Percentiles rank a stretch among this genome's conserved stretches.
phyloP scores from a whole-genome alignment of 2,113 vertebrate genomes.

The Noctilio leporinus region DNA sequence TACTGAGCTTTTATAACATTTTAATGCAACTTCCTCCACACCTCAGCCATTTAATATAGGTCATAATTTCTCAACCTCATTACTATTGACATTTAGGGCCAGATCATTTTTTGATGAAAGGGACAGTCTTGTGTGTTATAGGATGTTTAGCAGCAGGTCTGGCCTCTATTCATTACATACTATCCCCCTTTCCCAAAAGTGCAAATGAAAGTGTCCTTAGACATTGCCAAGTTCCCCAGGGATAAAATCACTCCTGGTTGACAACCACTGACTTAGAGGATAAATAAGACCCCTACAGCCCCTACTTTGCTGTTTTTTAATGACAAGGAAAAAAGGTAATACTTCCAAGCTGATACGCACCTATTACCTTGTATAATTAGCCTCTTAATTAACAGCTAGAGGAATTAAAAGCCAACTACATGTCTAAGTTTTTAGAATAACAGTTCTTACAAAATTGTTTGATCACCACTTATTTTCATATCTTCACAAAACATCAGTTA shows the following conservation, averaged over 20 bases:
- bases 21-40: neutral
- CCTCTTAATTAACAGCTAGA: constrained; percentile 58
- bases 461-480: constrained; percentile 49
- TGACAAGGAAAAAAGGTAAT: neutral
- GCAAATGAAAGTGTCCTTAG: neutral
- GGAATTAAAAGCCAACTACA: constrained; percentile 56
- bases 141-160: neutral
- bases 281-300: neutral
- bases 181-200: too few relatives aligned
- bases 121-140: neutral
- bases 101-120: neutral
- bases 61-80: neutral
- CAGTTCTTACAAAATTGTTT: constrained; percentile 40
- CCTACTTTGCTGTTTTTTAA: neutral
- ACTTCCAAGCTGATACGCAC: neutral
- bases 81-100: neutral
- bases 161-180: neutral
- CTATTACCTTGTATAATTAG: constrained; percentile 59
- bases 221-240: neutral
- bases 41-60: neutral
- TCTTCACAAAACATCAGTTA: constrained; percentile 33
- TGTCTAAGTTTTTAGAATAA: constrained; percentile 55
- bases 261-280: neutral
- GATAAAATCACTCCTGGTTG: neutral
- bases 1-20: neutral